A percentile compares a stretch with the other conserved stretches of the same genome.
Conservation (phyloP, 2,113 vertebrate genomes). For the Macquaria ambigua region DNA sequence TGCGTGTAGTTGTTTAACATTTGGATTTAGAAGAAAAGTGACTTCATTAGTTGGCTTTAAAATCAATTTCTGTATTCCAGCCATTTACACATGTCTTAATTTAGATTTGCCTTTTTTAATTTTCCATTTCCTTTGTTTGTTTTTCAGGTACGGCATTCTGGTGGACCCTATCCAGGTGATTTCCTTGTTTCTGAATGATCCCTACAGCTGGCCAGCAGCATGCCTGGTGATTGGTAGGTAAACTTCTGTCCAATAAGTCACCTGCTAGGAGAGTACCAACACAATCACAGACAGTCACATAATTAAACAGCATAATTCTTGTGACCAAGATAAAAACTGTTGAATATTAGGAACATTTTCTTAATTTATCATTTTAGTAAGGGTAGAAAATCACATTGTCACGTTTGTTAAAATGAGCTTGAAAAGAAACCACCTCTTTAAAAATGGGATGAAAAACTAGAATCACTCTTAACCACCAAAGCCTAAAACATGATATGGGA, state of each 20-base stretch:
- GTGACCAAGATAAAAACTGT: background rate
- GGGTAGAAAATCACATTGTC: background rate
- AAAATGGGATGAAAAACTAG: background rate
- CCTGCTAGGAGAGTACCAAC: background rate
- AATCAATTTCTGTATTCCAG: background rate
- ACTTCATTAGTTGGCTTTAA: background rate
- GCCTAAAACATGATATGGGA: background rate
- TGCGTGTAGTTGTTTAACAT: background rate
- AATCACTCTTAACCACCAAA: background rate
- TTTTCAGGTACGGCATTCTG: slow-evolving; percentile 89
- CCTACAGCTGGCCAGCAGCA: slow-evolving; percentile 91
- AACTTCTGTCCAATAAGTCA: background rate
- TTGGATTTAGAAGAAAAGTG: background rate
- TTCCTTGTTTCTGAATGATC: slow-evolving; percentile 91
- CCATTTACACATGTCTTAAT: background rate
- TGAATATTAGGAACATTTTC: background rate
- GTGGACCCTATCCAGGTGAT: slow-evolving; percentile 93
- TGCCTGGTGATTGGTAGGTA: slow-evolving; percentile 91
- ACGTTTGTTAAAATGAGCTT: background rate
- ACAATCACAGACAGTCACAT: background rate
- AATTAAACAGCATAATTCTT: background rate
- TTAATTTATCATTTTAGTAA: background rate
- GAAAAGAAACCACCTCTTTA: background rate
- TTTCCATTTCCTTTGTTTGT: background rate
- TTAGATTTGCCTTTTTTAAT: background rate